Evolutionary conservation across 2,888 invertebrate genomes (phyloP), one percentile per base, ranked within the genome.

Genomic region (Priocnemis perturbator): DNA sequence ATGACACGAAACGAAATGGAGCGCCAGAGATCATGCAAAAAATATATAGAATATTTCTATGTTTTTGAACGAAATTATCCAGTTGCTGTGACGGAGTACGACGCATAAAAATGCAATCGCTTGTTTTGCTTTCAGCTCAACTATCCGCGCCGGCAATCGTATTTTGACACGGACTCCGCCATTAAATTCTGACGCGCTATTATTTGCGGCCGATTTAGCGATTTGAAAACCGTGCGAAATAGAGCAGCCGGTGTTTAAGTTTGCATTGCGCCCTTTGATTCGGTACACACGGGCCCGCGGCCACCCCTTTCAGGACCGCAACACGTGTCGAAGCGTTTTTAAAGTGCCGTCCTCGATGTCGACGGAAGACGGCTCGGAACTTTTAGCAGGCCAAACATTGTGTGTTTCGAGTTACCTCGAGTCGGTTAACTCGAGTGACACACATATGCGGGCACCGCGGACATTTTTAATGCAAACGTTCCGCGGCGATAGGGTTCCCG

Each of bases 311-410:
- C 64, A 65, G 67, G 64, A 59, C 63, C 56, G 55, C 69, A 59
- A 67, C 70, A 69, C 71, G 71, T 71, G 70, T 70, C 67, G 44
- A 44, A 20, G 58, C 20, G 45, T 37, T 37, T 37, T 37, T 37
- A 37, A 37, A 37, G 37, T 37, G 37, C 37, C 37, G 37, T 37
- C 37, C 37, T 37, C 37, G 37, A 37, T 37, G 37, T 37, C 37
- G 37, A 11, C 14, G 11, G 37, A 37, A 37, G 37, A 37, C 37
- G 37, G 37, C 37, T 11, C 37, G 11, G 81, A 75, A 86, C 87
- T 87, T 83, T 88, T 85, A 87, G 81, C 73, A 83, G 86, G 78
- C 82, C 85, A 87, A 88, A 88, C 81, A 88, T 74, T 61, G 71
- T 78, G 74, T 80, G 84, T 79, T 74, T 86, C 85, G 78, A 79